Conservation (phyloP, 64 coral and sea anemone genomes). For the Pocillopora verrucosa region DNA sequence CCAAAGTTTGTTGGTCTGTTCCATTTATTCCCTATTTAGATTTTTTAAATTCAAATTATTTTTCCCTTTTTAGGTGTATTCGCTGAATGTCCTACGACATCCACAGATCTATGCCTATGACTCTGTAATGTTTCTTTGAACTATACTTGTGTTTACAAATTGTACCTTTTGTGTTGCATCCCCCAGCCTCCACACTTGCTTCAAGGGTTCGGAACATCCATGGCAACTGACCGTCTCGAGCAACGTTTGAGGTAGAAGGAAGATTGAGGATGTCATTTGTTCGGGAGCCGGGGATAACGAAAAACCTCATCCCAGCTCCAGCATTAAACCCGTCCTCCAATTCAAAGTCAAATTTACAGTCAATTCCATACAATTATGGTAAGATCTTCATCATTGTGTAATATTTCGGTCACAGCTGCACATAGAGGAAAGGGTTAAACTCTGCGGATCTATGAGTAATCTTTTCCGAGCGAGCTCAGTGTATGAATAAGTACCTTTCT, state of each 20-base stretch:
- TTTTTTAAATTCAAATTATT: no score
- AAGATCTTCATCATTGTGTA: background rate
- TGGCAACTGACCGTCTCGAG: slow-evolving; percentile 7
- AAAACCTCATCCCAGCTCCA: slow-evolving; percentile 35
- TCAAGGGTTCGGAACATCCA: slow-evolving; percentile 29
- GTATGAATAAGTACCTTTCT: no score
- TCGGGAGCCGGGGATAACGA: slow-evolving; percentile 4
- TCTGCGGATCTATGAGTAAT: background rate
- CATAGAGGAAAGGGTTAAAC: no score
- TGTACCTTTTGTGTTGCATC: slow-evolving; percentile 61
- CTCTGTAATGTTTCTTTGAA: no score
- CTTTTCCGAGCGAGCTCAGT: no score
- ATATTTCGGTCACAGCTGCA: background rate
- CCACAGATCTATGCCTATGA: no score
- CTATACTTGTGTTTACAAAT: no score
- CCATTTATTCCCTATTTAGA: no score
- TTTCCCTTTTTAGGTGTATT: no score
- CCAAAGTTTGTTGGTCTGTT: no score
- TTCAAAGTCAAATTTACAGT: background rate
- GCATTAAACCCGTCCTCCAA: slow-evolving; percentile 44
- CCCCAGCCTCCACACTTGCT: slow-evolving; percentile 38
- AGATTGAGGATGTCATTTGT: slow-evolving; percentile 40
- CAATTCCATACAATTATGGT: background rate
- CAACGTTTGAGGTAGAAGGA: slow-evolving; percentile 23
- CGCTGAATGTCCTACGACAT: no score